These are phyloP conservation scores for Yponomeuta cagnagella DNA, from an alignment of 2,888 invertebrate genomes.

Conservation along the genomic window DNA sequence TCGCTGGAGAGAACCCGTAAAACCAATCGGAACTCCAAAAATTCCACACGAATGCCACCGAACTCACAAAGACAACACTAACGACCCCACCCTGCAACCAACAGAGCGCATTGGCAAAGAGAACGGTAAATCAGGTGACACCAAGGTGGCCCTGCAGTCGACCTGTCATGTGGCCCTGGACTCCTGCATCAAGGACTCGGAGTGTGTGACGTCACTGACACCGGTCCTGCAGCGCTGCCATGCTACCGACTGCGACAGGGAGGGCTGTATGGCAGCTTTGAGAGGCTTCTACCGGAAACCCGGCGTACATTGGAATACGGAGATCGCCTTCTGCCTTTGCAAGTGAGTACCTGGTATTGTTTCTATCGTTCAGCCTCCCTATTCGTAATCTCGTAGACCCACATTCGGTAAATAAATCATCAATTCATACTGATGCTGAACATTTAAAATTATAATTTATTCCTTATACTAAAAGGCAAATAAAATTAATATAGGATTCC, in stretches of 20 bases:
- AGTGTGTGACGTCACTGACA: conserved; percentile 85
- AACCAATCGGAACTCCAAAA: conserved; percentile 3
- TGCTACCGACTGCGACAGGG: conserved; percentile 81
- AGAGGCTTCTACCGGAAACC: conserved; percentile 90
- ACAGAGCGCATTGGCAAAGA: conserved; percentile 73
- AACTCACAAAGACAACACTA: conserved; percentile 39
- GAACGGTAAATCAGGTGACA: conserved; percentile 72
- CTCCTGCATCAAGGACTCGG: conserved; percentile 86
- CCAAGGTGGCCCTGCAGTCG: conserved; percentile 81
- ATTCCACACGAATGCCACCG: conserved; percentile 24
- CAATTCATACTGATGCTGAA: too few relatives aligned
- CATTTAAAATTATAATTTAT: too few relatives aligned
- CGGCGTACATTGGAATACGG: conserved; percentile 87
- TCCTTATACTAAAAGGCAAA: too few relatives aligned
- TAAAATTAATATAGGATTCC: too few relatives aligned
- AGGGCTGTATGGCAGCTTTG: conserved; percentile 91
- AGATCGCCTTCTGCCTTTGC: conserved; percentile 95
- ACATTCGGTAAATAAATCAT: too few relatives aligned
- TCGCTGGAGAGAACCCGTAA: neutral
- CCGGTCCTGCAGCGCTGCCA: conserved; percentile 92
- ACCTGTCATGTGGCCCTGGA: conserved; percentile 92
- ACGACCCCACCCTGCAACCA: conserved; percentile 34
- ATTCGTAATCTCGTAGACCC: too few relatives aligned
- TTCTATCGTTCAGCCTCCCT: neutral
- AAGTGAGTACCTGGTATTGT: conserved; percentile 78